Evolutionary conservation across 37 sponge, comb jelly and placozoan genomes (phyloP).

Genomic region (Spongilla lacustris): DNA sequence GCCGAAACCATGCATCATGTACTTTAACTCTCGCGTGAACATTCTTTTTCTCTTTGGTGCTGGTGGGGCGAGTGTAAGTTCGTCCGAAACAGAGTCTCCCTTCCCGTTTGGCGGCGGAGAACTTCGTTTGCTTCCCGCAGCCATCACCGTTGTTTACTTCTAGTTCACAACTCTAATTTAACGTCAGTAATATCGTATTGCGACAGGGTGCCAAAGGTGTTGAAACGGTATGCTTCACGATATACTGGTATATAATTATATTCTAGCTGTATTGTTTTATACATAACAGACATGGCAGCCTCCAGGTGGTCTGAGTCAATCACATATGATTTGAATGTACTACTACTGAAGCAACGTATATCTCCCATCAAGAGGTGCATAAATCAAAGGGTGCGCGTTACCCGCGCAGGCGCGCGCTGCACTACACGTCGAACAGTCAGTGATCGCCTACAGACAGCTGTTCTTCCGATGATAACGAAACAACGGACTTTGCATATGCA

Average conservation of each 20-base stretch:
- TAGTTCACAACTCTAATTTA: neutral
- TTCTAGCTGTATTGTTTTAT: no score
- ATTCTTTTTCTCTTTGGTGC: conserved; percentile 38
- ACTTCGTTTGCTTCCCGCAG: neutral
- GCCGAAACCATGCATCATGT: conserved; percentile 99
- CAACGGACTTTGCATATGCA: neutral
- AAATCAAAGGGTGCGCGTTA: neutral
- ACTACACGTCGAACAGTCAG: neutral
- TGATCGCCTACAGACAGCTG: neutral
- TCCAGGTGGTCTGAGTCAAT: neutral
- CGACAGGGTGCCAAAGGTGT: no score
- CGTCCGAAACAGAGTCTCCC: neutral
- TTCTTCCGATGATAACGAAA: neutral
- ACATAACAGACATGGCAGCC: neutral
- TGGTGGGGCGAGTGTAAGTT: neutral
- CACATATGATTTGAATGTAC: neutral
- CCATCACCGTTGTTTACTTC: neutral
- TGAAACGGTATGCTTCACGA: no score
- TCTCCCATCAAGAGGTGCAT: neutral
- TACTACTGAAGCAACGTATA: neutral
- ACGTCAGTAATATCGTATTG: neutral
- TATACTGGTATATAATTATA: no score
- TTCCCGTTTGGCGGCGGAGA: neutral
- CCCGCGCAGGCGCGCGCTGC: neutral
- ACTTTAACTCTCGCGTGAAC: conserved; percentile 83